A percentile compares a stretch with the other conserved stretches of the same genome.
Evolutionary conservation across 2,888 invertebrate species (phyloP).

Genomic region (Oasisia sp.): DNA sequence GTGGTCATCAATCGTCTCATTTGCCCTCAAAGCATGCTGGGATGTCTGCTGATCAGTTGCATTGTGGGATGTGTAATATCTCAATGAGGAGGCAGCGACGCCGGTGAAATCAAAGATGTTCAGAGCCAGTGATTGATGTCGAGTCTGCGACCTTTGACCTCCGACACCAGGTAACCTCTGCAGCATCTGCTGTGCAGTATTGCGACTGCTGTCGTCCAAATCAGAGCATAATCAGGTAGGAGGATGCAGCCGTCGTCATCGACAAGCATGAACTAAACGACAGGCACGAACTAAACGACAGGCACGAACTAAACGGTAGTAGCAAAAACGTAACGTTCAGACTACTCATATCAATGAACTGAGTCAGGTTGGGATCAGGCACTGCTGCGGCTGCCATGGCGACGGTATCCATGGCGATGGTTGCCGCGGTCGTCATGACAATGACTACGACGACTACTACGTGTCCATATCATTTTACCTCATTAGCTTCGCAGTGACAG

Average conservation of each 20-base stretch:
- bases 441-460: neutral
- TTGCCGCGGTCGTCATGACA: neutral
- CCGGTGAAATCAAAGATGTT: neutral
- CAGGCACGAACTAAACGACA: no score
- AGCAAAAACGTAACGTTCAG: neutral
- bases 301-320: neutral
- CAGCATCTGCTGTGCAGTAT: neutral
- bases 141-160: neutral
- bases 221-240: neutral
- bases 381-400: neutral
- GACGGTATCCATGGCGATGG: neutral
- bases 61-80: neutral
- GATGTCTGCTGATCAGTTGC: neutral
- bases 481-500: constrained; percentile 4
- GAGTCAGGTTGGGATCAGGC: neutral
- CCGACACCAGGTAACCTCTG: neutral
- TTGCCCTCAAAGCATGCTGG: neutral
- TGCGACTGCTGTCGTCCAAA: neutral
- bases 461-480: constrained; percentile 17
- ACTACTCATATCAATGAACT: neutral
- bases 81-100: neutral
- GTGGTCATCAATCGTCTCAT: neutral
- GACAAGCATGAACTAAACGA: no score
- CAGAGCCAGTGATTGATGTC: neutral
- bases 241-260: neutral